Percentiles rank a stretch among this genome's conserved stretches.
These are phyloP conservation scores for Mesoclemmys tuberculata DNA, from an alignment of 2,113 vertebrate species.

Conservation along the genomic window DNA sequence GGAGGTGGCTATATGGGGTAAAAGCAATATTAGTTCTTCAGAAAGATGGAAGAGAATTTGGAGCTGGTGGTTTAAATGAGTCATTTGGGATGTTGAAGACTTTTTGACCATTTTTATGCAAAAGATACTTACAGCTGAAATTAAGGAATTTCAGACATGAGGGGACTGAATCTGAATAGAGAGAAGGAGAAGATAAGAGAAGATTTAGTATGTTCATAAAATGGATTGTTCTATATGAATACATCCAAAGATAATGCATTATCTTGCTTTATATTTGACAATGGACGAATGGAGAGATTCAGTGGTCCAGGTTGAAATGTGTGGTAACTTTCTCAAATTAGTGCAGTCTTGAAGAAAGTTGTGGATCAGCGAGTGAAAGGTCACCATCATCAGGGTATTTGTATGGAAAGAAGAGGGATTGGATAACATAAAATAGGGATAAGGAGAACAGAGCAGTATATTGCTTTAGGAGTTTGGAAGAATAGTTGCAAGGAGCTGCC, in stretches of 20 bases:
- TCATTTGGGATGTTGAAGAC: neutral
- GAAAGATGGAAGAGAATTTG: neutral
- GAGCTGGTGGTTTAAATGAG: too few relatives aligned
- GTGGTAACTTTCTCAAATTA: too few relatives aligned
- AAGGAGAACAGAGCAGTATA: neutral
- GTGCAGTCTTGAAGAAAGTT: neutral
- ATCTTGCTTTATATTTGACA: neutral
- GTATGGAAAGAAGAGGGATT: neutral
- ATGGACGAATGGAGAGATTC: neutral
- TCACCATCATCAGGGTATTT: neutral
- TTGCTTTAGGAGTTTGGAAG: neutral
- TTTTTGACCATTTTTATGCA: neutral
- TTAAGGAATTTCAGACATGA: neutral
- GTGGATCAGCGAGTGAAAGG: neutral
- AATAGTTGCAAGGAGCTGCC: neutral
- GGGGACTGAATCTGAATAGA: neutral
- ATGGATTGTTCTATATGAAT: neutral
- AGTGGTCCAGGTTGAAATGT: neutral
- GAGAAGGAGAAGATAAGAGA: neutral
- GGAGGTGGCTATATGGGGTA: neutral
- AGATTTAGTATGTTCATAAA: neutral
- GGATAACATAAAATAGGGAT: fast-evolving
- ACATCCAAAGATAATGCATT: neutral
- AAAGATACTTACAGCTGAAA: neutral
- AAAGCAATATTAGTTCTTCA: neutral